Percentiles rank a stretch among this genome's conserved stretches.
Conservation (phyloP, 2,797 vertebrate species). For the Caiman crocodilus region DNA sequence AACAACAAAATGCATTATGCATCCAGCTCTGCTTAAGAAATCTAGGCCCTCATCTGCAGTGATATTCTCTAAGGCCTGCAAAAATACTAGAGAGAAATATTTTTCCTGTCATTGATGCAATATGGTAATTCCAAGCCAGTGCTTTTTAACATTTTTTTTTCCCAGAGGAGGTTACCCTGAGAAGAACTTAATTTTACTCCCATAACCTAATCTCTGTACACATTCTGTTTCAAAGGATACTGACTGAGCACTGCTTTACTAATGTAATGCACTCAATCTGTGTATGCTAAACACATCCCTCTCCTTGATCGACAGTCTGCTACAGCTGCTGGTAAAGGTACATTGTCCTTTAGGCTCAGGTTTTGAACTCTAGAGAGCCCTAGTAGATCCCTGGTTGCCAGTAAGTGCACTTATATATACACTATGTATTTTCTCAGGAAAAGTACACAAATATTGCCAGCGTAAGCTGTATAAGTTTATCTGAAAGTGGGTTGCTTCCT, state of each 20-base stretch:
- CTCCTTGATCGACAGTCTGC: not conserved
- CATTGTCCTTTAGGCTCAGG: not conserved
- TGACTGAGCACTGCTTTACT: not conserved
- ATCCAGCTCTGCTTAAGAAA: too few relatives aligned
- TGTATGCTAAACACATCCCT: not conserved
- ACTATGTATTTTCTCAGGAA: not conserved
- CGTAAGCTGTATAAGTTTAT: not conserved
- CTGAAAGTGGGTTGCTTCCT: not conserved
- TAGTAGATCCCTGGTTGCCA: not conserved
- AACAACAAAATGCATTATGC: too few relatives aligned
- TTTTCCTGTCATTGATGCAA: not conserved
- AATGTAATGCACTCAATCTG: fast-evolving
- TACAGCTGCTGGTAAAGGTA: not conserved
- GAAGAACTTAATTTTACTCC: not conserved
- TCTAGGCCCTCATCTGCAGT: too few relatives aligned
- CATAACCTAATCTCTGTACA: not conserved
- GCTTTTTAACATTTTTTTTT: not conserved
- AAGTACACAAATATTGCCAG: not conserved
- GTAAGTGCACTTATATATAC: not conserved
- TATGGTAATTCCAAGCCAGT: not conserved
- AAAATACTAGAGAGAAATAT: not conserved
- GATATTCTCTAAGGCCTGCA: not conserved
- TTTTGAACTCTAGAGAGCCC: not conserved
- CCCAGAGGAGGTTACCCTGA: not conserved
- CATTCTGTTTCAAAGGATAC: not conserved